A percentile compares a stretch with the other conserved stretches of the same genome.
Evolutionary conservation across 2,888 invertebrate species (phyloP).

Genomic region (Amphipoea oculea): DNA sequence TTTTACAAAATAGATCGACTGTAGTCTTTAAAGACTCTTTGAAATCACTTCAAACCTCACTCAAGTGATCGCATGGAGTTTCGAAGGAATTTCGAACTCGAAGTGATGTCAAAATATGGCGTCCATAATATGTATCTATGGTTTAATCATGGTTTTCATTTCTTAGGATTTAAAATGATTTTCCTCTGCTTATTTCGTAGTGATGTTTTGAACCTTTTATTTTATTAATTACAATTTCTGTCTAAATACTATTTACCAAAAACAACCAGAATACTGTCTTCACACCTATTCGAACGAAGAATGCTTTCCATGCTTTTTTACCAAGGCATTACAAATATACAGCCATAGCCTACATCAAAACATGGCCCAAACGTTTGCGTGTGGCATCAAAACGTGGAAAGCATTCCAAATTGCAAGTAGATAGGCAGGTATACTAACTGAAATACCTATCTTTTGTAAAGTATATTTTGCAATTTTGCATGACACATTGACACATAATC

Average conservation of each 20-base stretch:
- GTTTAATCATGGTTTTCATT: too few species aligned
- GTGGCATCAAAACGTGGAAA: background rate
- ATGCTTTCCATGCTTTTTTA: background rate
- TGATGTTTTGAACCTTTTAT: background rate
- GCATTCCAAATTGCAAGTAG: background rate
- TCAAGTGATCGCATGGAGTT: background rate
- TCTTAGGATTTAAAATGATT: too few species aligned
- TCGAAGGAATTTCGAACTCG: too few species aligned
- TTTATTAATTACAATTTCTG: background rate
- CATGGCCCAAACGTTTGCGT: too few species aligned
- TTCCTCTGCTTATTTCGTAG: too few species aligned
- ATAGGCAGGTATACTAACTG: background rate
- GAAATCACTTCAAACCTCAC: background rate
- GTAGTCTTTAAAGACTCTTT: background rate
- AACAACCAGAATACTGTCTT: background rate
- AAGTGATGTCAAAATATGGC: too few species aligned
- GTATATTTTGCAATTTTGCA: background rate
- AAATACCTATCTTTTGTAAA: background rate
- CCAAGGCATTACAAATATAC: background rate
- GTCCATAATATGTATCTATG: too few species aligned
- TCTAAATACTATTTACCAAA: background rate
- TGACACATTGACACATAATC: conserved; percentile 18
- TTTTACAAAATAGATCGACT: background rate
- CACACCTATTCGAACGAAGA: background rate
- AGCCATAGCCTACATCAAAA: background rate